These are phyloP conservation scores for human DNA, from an alignment of 2,113 vertebrate species.

Conservation along the genomic window GRCh38 chr5:103833501-103834000, in stretches of 20 bases:
- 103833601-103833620: not conserved
- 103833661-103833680: not conserved
- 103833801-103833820: not conserved
- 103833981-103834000: not conserved
- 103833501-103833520: not conserved
- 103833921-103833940: not conserved
- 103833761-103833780: not conserved
- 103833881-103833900: not conserved
- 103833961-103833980: not conserved
- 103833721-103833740: not conserved
- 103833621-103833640: not conserved
- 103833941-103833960: not conserved
- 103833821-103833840: not conserved
- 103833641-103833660: not conserved
- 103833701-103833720: not conserved
- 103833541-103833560: not conserved
- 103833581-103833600: not conserved
- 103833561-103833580: not conserved
- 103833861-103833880: not conserved
- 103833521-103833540: not conserved
- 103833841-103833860: not conserved
- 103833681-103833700: not conserved
- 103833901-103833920: not conserved
- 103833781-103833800: not conserved
- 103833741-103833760: not conserved